Percentiles rank a stretch among this genome's conserved stretches.
Evolutionary conservation across 2,113 vertebrate genomes (phyloP).

Genomic region (Ariopsis seemanni): DNA sequence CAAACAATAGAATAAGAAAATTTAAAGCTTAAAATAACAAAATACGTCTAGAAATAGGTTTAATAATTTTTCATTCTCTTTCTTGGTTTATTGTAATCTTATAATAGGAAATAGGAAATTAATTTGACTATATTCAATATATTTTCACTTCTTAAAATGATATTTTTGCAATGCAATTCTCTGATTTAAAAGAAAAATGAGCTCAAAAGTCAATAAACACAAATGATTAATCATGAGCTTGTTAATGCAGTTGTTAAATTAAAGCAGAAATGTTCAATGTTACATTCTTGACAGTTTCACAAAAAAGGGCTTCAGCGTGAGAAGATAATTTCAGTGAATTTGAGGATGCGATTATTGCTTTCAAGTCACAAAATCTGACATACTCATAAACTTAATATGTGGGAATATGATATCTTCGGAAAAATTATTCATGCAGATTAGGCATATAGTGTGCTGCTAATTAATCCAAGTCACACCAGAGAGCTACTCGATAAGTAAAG

Average conservation of each 20-base stretch:
- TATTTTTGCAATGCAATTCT: neutral
- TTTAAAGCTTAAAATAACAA: no score
- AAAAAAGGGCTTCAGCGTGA: slow-evolving; percentile 42
- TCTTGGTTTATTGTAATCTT: no score
- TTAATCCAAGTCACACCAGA: neutral
- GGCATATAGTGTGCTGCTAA: neutral
- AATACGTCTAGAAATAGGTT: no score
- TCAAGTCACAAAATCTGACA: slow-evolving; percentile 6
- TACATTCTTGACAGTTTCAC: slow-evolving; percentile 32
- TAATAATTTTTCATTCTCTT: no score
- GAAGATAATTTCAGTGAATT: slow-evolving; percentile 40
- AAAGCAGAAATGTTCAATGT: slow-evolving; percentile 31
- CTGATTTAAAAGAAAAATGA: neutral
- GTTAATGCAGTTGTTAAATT: slow-evolving; percentile 35
- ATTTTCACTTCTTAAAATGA: no score
- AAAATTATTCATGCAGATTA: slow-evolving; percentile 19
- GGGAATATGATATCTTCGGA: neutral
- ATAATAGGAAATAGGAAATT: no score
- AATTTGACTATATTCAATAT: no score
- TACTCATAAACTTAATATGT: neutral
- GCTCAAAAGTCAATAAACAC: slow-evolving; percentile 45
- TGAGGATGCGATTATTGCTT: neutral
- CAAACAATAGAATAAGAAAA: no score
- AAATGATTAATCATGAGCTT: slow-evolving; percentile 43
- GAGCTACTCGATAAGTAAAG: neutral